Evolutionary conservation across 2,113 vertebrate genomes (phyloP), one percentile per base, ranked within the genome.

Genomic region (Triplophysa siluroides): DNA sequence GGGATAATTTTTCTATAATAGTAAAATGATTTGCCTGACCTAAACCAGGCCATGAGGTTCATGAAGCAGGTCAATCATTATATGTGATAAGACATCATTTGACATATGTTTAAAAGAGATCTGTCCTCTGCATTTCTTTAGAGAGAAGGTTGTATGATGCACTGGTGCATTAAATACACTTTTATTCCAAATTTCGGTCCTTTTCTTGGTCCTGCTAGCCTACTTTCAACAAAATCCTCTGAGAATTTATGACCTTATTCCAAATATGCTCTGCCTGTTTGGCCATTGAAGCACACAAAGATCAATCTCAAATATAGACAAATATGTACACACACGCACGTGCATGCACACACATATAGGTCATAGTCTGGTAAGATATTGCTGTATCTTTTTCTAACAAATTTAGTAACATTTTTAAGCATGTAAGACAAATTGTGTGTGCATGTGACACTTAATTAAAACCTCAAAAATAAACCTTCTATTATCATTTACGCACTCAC

Each of bases 191-290:
- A 47, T 33, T 45, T 85, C 8, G 24, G 68, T 64, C 23, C 12
- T 60, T 63, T 78, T 47, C 18, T 33, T 50, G 60, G 79, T 67
- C 70, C 70, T 24, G 64, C 68, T 82, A 85, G 78, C 80, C 86
- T 85, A 85, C 41, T 86, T 86, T 73, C 60, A 60, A 61, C 2
- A 18, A 81, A 74, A 58, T 65, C 82, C 78, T 71, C 70, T 69
- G 79, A 85, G 83, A 81, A 41, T 76, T 69, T 84, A 58, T 87
- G 84, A 87, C 84, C 86, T 84, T 84, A 80, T 85, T 87, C 75
- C 70, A 54, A 78, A 84, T 54, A 72, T 62, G 72, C 66, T 76
- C 56, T 12, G 66, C 45, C 61, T 80, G 54, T 62, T 80, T 74
- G 45, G 67, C 41, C 54, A 56, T 52, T 33, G 52, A 62, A 43